Conservation (phyloP, 2,888 invertebrate species). For the Melanchra persicariae region DNA sequence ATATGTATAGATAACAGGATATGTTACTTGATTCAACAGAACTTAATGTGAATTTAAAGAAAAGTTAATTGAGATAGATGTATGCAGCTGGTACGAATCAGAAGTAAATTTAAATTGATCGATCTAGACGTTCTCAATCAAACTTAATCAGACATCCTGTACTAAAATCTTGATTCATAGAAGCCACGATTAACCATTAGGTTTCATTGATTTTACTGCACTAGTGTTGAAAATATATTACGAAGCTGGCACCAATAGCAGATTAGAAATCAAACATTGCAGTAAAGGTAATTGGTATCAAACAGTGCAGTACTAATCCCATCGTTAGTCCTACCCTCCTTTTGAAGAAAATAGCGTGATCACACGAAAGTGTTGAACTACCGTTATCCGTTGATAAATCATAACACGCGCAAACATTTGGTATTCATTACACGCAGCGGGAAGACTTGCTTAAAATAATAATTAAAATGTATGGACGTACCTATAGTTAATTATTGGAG, state of each 20-base stretch:
- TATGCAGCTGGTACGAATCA: neutral
- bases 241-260: neutral
- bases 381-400: slow-evolving; percentile 56
- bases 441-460: slow-evolving; percentile 64
- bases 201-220: slow-evolving; percentile 1
- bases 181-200: slow-evolving; percentile 4
- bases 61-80: neutral
- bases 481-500: slow-evolving; percentile 52
- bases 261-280: slow-evolving; percentile 36
- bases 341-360: slow-evolving; percentile 28
- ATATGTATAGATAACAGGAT: too few relatives aligned
- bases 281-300: slow-evolving; percentile 47
- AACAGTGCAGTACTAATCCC: slow-evolving; percentile 44
- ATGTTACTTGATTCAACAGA: neutral
- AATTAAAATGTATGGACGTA: slow-evolving; percentile 58
- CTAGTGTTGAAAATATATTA: slow-evolving; percentile 1
- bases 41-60: neutral
- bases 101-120: neutral
- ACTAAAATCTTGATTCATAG: neutral
- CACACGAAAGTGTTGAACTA: slow-evolving; percentile 25
- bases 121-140: neutral
- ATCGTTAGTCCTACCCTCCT: slow-evolving; percentile 26
- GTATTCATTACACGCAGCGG: slow-evolving; percentile 64
- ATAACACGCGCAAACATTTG: slow-evolving; percentile 50
- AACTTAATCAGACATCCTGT: neutral